phyloP scores from a whole-genome alignment of 2,888 invertebrate genomes.

The Odontothrips loti region DNA sequence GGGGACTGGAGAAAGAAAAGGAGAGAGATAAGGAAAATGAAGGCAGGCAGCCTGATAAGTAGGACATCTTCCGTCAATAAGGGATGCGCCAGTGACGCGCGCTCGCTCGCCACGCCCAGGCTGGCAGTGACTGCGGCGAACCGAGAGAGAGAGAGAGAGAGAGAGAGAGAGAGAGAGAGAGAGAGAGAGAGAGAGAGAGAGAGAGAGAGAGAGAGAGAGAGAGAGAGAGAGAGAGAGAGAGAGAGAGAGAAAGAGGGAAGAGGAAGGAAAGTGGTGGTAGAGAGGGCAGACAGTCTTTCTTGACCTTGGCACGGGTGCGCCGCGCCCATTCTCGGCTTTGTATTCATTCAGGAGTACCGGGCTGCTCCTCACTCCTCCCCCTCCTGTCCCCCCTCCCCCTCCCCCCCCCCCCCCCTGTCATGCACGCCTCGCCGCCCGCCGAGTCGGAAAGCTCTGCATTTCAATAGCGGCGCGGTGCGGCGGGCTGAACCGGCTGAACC shows the following conservation, averaged over 20 bases:
- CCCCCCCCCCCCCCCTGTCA: background rate
- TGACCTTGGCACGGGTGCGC: no score
- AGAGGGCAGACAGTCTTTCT: no score
- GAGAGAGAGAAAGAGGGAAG: no score
- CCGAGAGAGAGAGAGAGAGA: background rate
- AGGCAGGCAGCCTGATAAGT: background rate
- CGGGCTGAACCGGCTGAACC: background rate
- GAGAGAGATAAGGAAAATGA: background rate
- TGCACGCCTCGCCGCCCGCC: background rate
- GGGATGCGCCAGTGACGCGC: background rate
- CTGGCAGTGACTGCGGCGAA: background rate
- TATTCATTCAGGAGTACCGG: background rate
- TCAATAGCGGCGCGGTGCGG: background rate
- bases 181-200: background rate
- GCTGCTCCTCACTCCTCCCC: background rate
- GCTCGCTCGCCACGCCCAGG: background rate
- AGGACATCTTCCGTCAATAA: conserved; percentile 15
- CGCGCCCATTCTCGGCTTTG: background rate
- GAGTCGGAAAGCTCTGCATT: conserved; percentile 21
- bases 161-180: background rate
- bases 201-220: background rate
- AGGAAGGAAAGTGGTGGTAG: no score
- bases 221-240: background rate
- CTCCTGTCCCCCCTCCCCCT: background rate
- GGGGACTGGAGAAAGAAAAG: background rate